Percentiles rank a stretch among this genome's conserved stretches.
Conservation (phyloP, 2,888 invertebrate species). For the Ornithoptera alexandrae region DNA sequence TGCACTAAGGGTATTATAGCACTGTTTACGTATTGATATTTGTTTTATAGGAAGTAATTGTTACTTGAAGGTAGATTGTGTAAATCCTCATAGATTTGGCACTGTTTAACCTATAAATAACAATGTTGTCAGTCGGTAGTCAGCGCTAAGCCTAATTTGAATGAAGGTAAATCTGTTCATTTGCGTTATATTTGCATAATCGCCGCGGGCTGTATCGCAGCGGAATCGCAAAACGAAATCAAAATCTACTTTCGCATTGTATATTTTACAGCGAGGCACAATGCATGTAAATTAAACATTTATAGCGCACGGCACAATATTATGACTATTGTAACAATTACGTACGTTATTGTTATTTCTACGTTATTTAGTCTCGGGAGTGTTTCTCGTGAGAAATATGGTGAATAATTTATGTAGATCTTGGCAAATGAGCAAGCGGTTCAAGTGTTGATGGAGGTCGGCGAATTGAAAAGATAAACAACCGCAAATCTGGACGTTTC, state of each 20-base stretch:
- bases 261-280: background rate
- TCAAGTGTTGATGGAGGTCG: background rate
- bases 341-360: background rate
- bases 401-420: background rate
- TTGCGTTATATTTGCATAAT: constrained; percentile 65
- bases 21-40: too few relatives aligned
- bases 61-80: constrained; percentile 16
- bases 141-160: constrained; percentile 56
- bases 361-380: background rate
- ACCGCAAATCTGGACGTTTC: too few relatives aligned
- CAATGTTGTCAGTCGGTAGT: constrained; percentile 45
- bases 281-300: constrained; percentile 1
- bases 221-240: constrained; percentile 38
- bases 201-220: constrained; percentile 64
- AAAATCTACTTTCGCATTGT: constrained; percentile 27
- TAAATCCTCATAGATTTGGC: constrained; percentile 27
- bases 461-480: too few relatives aligned
- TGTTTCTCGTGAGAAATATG: background rate
- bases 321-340: background rate
- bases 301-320: constrained; percentile 1
- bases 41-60: constrained; percentile 4
- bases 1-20: too few relatives aligned
- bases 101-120: constrained; percentile 42
- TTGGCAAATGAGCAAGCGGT: background rate
- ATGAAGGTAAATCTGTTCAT: constrained; percentile 62